Evolutionary conservation across 2,888 invertebrate genomes (phyloP).

Genomic region (Colostygia pectinataria): DNA sequence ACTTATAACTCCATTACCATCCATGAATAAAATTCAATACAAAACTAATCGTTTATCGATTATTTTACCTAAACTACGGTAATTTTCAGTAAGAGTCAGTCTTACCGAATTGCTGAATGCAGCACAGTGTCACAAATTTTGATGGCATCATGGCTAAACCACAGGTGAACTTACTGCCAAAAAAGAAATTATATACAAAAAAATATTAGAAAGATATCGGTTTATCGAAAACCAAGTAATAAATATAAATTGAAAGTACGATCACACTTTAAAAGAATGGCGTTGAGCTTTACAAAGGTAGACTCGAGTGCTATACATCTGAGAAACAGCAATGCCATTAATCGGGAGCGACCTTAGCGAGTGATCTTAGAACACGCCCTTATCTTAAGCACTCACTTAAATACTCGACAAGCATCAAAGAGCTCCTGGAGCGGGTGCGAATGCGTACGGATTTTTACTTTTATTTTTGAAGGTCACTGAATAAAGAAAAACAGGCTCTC

Average conservation of each 20-base stretch:
- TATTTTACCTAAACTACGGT: too few species aligned
- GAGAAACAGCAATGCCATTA: slow-evolving; percentile 60
- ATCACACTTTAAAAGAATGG: slow-evolving; percentile 14
- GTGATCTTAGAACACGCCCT: slow-evolving; percentile 54
- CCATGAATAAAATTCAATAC: too few species aligned
- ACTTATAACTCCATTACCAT: too few species aligned
- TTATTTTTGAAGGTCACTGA: slow-evolving; percentile 16
- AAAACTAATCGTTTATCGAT: too few species aligned
- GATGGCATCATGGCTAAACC: too few species aligned
- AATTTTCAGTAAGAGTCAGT: too few species aligned
- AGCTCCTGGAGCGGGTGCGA: slow-evolving; percentile 40
- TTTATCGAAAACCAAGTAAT: too few species aligned
- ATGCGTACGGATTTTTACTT: slow-evolving; percentile 34
- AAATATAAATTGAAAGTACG: neutral
- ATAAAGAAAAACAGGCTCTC: slow-evolving; percentile 27
- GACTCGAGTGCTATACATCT: slow-evolving; percentile 50
- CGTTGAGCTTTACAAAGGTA: slow-evolving; percentile 13
- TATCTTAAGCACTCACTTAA: slow-evolving; percentile 63
- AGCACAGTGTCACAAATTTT: too few species aligned
- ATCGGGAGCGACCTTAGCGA: slow-evolving; percentile 56
- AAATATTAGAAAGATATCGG: too few species aligned
- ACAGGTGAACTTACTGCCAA: too few species aligned
- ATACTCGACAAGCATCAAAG: slow-evolving; percentile 67
- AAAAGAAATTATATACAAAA: too few species aligned
- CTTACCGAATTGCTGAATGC: too few species aligned